Base-by-base conservation (phyloP, 2,888 invertebrate genomes). In the Drosophila sordidapex region DNA sequence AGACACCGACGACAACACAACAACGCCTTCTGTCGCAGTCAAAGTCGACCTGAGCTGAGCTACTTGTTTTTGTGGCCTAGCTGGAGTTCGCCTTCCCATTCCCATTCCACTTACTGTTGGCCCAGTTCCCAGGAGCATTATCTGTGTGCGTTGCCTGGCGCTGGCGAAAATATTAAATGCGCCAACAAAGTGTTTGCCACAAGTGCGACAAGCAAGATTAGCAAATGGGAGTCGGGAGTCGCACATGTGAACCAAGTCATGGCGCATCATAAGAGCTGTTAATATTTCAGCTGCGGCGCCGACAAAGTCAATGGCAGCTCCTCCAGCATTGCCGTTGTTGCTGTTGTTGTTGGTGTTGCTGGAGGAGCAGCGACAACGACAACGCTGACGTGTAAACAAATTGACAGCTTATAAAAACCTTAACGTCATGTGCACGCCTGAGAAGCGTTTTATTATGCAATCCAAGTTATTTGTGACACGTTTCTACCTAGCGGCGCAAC, bases 321-420 rank as follows among this genome's bases (percentile, higher is more conserved):
- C 64, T 49, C 48, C 36, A 49, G 13, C 52, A 11, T 43, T 6
- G 13, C 6, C 11, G 21, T 2, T 40, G n/a, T 21, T 46, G 13
- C 7, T 46, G 1, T 18, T 18, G 4, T 18, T 38, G 18, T 36
- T 36, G 15, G 15, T 36, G 8, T 13, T 46, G 25, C 8, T 46
- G 46, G 25, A 46, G 43, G 21, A 51, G n/a, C 40, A 57, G 57
- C 52, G 33, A 21, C 31, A 48, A 54, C 40, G 56, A 36, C 57
- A 68, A 75, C 68, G 74, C 70, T 65, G 77, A 76, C 74, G 82
- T 80, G 85, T 85, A 85, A 86, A 87, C 86, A 90, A 90, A 90
- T 91, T 91, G 91, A 90, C 90, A 91, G 91, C 89, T 91, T 90
- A 91, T 91, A 91, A 89, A 87, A 90, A 85, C 87, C 85, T 82